phyloP scores from a whole-genome alignment of 2,797 vertebrate genomes.

The Gambelia wislizenii region DNA sequence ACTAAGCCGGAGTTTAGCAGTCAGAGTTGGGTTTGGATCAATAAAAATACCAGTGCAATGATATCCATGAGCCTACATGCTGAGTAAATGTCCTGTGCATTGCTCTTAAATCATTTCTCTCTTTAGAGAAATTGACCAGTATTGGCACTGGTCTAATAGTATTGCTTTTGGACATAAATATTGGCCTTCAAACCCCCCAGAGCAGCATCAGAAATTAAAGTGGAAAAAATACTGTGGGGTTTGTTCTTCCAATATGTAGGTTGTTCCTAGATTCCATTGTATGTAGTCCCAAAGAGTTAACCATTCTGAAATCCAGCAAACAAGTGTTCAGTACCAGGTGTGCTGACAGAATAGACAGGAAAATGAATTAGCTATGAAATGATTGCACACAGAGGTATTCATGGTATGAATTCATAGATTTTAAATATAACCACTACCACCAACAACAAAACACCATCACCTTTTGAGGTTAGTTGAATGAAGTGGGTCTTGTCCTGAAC shows the following conservation, averaged over 20 bases:
- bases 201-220: not conserved
- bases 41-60: not conserved
- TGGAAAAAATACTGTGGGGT: not conserved
- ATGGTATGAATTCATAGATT: constrained; percentile 28
- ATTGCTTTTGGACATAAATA: not conserved
- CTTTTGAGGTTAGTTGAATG: constrained; percentile 1
- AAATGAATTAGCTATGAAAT: constrained; percentile 44
- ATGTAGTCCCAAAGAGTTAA: not conserved
- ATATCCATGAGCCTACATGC: not conserved
- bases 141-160: not conserved
- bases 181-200: not conserved
- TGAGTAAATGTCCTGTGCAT: not conserved
- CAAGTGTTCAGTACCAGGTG: constrained; percentile 10
- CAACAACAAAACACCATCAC: not conserved
- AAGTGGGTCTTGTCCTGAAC: not conserved
- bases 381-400: not conserved
- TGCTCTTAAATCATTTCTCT: not conserved
- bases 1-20: not conserved
- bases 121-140: not conserved
- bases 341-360: constrained; percentile 21
- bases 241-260: not conserved
- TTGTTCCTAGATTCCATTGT: not conserved
- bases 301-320: constrained; percentile 22
- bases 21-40: not conserved
- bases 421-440: no score